Conservation (phyloP, 2,797 vertebrate species). For the Tauraco hartlaubi region DNA sequence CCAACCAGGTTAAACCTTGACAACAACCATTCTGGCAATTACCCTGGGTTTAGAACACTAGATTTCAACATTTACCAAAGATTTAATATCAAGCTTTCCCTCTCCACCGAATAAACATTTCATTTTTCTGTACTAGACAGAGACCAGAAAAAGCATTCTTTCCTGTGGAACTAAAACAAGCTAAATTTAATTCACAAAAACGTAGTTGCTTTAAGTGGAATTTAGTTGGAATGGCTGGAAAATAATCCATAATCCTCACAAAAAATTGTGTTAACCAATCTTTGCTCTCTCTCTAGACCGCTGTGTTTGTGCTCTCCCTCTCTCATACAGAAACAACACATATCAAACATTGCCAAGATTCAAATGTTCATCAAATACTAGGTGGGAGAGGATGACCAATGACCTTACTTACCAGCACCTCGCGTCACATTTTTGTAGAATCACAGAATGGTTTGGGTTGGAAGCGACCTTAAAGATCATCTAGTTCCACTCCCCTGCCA, state of each 20-base stretch:
- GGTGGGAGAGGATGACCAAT: neutral
- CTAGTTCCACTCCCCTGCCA: too few species aligned
- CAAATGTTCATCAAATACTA: neutral
- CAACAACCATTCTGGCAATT: neutral
- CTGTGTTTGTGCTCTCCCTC: accelerated
- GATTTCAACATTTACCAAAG: neutral
- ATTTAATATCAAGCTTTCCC: neutral
- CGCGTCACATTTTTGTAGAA: too few species aligned
- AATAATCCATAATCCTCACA: neutral
- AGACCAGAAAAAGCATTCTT: neutral
- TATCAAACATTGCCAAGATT: neutral
- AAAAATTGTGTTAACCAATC: neutral
- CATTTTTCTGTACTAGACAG: neutral
- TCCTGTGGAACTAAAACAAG: neutral
- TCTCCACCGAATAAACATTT: neutral
- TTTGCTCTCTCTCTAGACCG: neutral
- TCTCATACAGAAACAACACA: neutral
- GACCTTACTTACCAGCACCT: neutral
- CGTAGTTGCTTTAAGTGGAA: neutral
- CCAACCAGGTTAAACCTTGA: neutral
- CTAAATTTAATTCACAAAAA: neutral
- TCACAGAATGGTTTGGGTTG: too few species aligned
- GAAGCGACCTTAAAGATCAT: too few species aligned
- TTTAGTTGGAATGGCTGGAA: neutral
- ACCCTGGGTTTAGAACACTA: neutral